A percentile compares a stretch with the other conserved stretches of the same genome.
Evolutionary conservation across 2,888 invertebrate genomes (phyloP).

Genomic region (Macrophya annulata): DNA sequence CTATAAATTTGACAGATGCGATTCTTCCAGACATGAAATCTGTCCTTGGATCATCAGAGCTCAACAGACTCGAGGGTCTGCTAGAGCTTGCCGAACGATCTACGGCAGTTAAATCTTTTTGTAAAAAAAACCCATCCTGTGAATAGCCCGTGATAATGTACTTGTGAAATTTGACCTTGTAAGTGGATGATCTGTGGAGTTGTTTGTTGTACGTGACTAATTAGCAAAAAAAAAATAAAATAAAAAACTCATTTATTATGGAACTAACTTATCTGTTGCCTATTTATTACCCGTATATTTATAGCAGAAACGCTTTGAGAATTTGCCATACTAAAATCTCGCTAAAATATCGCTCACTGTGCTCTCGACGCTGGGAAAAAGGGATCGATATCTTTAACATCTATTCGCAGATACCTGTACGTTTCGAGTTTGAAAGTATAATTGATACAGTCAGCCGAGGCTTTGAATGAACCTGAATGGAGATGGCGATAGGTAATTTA

Average conservation of each 20-base stretch:
- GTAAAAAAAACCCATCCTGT: conserved; percentile 2
- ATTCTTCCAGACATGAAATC: conserved; percentile 64
- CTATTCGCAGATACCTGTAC: neutral
- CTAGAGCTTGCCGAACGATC: conserved; percentile 62
- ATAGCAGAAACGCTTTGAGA: neutral
- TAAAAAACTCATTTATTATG: neutral
- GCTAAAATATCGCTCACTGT: neutral
- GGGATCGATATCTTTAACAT: conserved; percentile 4
- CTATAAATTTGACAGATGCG: conserved; percentile 67
- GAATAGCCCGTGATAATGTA: neutral
- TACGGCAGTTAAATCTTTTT: neutral
- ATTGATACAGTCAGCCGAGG: neutral
- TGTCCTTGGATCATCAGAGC: conserved; percentile 63
- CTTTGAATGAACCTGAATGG: neutral
- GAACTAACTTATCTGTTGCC: neutral
- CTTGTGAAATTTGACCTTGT: conserved; percentile 40
- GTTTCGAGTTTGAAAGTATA: neutral
- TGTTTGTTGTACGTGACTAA: conserved; percentile 16
- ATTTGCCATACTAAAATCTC: neutral
- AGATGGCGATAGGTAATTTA: neutral
- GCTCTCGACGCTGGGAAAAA: neutral
- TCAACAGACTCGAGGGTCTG: conserved; percentile 64
- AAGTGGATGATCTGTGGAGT: conserved; percentile 26
- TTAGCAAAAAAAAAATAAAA: conserved; percentile 7
- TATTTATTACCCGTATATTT: neutral